Evolutionary conservation across 2,113 vertebrate species (phyloP).

Genomic region (Alligator sinensis): DNA sequence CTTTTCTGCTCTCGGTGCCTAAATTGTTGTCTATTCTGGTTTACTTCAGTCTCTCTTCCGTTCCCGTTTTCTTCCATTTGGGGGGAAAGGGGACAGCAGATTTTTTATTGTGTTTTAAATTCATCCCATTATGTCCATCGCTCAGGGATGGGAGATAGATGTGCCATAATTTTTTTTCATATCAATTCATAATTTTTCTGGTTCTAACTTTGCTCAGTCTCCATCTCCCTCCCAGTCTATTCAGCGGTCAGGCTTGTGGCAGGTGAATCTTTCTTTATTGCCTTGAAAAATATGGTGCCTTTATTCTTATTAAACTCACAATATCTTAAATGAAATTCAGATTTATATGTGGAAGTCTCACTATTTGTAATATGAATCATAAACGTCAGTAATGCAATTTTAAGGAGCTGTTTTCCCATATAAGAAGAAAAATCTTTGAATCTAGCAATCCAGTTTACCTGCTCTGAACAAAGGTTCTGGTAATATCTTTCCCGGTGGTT

Average conservation of each 20-base stretch:
- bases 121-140: constrained; percentile 13
- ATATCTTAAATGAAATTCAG: constrained; percentile 74
- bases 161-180: constrained; percentile 25
- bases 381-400: constrained; percentile 72
- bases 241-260: constrained; percentile 41
- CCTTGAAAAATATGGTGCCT: constrained; percentile 68
- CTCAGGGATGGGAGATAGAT: constrained; percentile 30
- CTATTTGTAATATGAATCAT: constrained; percentile 76
- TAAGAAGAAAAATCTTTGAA: constrained; percentile 57
- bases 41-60: neutral
- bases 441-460: constrained; percentile 5
- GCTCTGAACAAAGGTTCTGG: constrained; percentile 41
- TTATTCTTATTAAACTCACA: constrained; percentile 75
- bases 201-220: constrained; percentile 21
- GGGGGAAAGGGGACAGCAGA: constrained; percentile 18
- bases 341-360: constrained; percentile 65
- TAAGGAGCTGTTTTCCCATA: constrained; percentile 52
- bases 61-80: constrained; percentile 10
- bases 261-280: constrained; percentile 74
- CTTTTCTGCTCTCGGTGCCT: neutral
- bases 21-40: accelerated
- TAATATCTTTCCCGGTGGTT: neutral
- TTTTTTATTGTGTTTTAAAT: constrained; percentile 51
- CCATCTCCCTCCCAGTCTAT: constrained; percentile 7
- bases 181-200: constrained; percentile 35